phyloP scores from a whole-genome alignment of 2,797 vertebrate genomes.

The Epinephelus malabaricus region DNA sequence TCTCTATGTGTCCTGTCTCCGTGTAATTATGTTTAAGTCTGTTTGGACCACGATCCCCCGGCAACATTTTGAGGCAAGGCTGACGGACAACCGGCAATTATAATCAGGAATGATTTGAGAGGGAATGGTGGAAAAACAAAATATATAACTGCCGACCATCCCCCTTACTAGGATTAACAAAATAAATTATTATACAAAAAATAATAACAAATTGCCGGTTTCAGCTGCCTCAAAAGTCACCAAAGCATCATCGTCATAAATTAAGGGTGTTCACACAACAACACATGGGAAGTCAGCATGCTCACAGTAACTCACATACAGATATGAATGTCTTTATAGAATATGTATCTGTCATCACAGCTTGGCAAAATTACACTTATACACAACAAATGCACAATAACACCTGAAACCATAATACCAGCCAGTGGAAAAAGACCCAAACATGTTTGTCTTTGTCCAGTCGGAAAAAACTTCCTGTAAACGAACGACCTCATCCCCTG shows the following conservation, averaged over 20 bases:
- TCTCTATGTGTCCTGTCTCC: constrained; percentile 70
- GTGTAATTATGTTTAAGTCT: constrained; percentile 56
- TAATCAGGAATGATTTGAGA: constrained; percentile 49
- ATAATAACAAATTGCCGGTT: constrained; percentile 47
- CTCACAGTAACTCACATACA: constrained; percentile 84
- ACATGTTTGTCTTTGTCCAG: constrained; percentile 50
- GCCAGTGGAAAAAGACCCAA: constrained; percentile 71
- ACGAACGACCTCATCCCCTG: constrained; percentile 32
- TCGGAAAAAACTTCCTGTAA: constrained; percentile 55
- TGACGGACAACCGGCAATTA: constrained; percentile 53
- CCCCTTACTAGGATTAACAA: constrained; percentile 46
- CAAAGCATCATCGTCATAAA: constrained; percentile 72
- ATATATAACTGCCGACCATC: constrained; percentile 26
- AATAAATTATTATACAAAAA: constrained; percentile 44
- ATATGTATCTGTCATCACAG: constrained; percentile 82
- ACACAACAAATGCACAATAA: constrained; percentile 88
- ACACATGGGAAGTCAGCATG: constrained; percentile 84
- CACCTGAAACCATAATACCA: constrained; percentile 83
- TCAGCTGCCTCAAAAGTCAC: constrained; percentile 74
- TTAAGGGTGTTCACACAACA: constrained; percentile 78
- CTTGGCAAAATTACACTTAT: constrained; percentile 86
- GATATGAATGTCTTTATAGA: constrained; percentile 84
- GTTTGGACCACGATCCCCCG: constrained; percentile 67
- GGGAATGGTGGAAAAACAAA: constrained; percentile 34
- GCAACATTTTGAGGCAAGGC: constrained; percentile 78